These are phyloP conservation scores for Sinonovacula constricta DNA, from an alignment of 1,140 invertebrate species.

Conservation along the genomic window DNA sequence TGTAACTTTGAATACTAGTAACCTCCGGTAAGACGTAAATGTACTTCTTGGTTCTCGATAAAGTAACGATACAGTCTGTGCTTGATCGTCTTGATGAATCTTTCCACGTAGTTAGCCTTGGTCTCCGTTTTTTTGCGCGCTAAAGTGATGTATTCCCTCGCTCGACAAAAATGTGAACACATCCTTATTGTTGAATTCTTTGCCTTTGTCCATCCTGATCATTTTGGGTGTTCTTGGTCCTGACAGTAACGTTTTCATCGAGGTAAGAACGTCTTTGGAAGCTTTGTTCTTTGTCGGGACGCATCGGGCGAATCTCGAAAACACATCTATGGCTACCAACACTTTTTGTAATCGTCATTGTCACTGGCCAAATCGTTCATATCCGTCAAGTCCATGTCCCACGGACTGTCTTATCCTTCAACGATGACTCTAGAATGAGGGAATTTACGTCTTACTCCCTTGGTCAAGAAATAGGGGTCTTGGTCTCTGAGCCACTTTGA, in stretches of 20 bases:
- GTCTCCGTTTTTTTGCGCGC: slow-evolving; percentile 45
- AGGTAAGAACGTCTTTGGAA: not conserved
- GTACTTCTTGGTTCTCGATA: slow-evolving; percentile 1
- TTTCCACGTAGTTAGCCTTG: slow-evolving; percentile 32
- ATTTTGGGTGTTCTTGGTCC: slow-evolving; percentile 9
- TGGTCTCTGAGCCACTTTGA: slow-evolving; percentile 38
- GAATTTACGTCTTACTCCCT: slow-evolving; percentile 5
- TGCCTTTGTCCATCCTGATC: slow-evolving; percentile 23
- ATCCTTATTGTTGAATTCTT: slow-evolving; percentile 32
- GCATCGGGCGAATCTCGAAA: slow-evolving; percentile 22
- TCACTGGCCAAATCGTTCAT: slow-evolving; percentile 28
- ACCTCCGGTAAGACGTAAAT: slow-evolving; percentile 16
- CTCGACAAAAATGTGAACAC: not conserved
- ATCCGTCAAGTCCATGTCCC: slow-evolving; percentile 24
- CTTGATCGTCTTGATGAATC: slow-evolving; percentile 39
- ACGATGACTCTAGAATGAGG: not conserved
- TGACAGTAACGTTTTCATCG: slow-evolving; percentile 15
- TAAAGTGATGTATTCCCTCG: slow-evolving; percentile 14
- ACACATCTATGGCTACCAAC: slow-evolving; percentile 26
- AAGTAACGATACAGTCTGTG: slow-evolving; percentile 24
- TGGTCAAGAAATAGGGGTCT: slow-evolving; percentile 28
- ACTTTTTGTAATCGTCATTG: slow-evolving; percentile 2
- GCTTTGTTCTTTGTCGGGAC: not conserved
- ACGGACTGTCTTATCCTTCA: slow-evolving; percentile 27
- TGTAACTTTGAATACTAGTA: slow-evolving; percentile 3